Evolutionary conservation across 2,888 invertebrate genomes (phyloP), one percentile per base, ranked within the genome.

Genomic region (Ctena decussata): DNA sequence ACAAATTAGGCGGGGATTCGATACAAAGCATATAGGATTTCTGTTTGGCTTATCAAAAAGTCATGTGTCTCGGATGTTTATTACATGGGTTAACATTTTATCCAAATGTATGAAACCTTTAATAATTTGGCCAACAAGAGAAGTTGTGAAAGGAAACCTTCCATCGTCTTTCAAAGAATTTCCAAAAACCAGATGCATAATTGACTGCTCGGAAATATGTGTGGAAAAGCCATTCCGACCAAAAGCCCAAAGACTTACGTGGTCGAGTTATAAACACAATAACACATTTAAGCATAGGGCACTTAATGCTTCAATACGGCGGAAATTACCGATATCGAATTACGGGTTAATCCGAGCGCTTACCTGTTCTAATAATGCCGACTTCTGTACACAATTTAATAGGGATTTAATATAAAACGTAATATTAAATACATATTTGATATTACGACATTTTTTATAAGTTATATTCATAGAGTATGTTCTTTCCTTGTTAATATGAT

Each of bases 61-160:
- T n/a, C 60, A 60, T 53, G 70, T 81, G 15, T 49, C 6, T 49
- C 46, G 71, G 15, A 76, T 81, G 11, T 49, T 81, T 18, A 76
- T 39, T 30, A 81, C 70, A 18, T 81, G 76, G 75, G 69, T 76
- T 53, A 53, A 46, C 37, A 70, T 70, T 57, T 39, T 81, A 44
- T 44, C 27, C 53, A 27, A 76, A 24, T n/a, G 76, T 37, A 70
- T 81, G 15, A 49, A 49, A 37, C 41, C 70, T 21, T 18, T 81
- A 18, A 65, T 75, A 30, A 71, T 81, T 2, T 81, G 81, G 81
- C 76, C 75, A 21, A 6, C 39, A 46, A 49, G 35, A 32, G 76
- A 81, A 0, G 21, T 65, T 39, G 71, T 81, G 0, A 70, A 49
- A 41, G 46, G 32, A 18, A 74, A 74, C 32, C 46, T 74, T 32